phyloP scores from a whole-genome alignment of 30 jellyfish, hydroid and myxozoan species.

The Hydractinia symbiolongicarpus region DNA sequence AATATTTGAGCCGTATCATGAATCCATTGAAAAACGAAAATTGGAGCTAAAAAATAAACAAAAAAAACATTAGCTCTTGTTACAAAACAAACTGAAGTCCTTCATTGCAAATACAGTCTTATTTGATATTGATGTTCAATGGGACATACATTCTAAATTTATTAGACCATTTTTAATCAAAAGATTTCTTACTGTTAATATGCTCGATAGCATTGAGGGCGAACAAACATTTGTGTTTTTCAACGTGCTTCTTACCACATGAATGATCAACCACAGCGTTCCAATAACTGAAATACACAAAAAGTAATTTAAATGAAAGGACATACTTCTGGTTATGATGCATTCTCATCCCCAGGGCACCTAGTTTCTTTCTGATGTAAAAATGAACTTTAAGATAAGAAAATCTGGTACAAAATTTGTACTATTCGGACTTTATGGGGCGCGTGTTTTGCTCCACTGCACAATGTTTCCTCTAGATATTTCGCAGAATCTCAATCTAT shows the following conservation, averaged over 20 bases:
- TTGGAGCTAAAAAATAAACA: slow-evolving; percentile 52
- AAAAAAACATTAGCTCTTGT: background rate
- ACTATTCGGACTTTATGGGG: no score
- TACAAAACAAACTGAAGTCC: background rate
- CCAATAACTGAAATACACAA: slow-evolving; percentile 50
- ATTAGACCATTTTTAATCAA: background rate
- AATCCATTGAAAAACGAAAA: slow-evolving; percentile 78
- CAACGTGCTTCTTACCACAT: slow-evolving; percentile 32
- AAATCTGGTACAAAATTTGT: no score
- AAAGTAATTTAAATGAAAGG: no score
- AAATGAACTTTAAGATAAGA: no score
- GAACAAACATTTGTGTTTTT: slow-evolving; percentile 55
- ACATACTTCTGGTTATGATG: no score
- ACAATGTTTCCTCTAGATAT: no score
- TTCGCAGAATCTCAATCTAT: no score
- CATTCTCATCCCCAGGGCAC: no score
- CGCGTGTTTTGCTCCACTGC: no score
- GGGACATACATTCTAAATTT: background rate
- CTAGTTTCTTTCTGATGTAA: no score
- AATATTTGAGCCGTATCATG: slow-evolving; percentile 78
- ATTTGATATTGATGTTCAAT: no score
- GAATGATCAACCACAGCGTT: slow-evolving; percentile 51
- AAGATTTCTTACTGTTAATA: slow-evolving; percentile 42
- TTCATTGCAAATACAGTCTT: background rate
- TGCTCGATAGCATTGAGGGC: slow-evolving; percentile 57